A percentile compares a stretch with the other conserved stretches of the same genome.
These are phyloP conservation scores for Lasioglossum marginatum DNA, from an alignment of 2,888 invertebrate genomes.

Conservation along the genomic window DNA sequence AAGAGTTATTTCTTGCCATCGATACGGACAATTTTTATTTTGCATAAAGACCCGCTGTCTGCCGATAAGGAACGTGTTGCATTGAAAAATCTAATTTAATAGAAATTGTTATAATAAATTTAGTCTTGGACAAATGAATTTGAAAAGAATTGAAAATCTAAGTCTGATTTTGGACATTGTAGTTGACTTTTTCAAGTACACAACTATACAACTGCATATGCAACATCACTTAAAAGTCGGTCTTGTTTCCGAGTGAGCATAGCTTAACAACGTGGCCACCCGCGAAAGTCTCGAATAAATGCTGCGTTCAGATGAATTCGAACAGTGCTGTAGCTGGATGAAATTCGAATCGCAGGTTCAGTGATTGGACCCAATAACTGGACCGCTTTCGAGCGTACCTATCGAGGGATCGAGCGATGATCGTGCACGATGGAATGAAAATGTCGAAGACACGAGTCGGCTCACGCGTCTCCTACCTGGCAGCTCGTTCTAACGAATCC, in stretches of 20 bases:
- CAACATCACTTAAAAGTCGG: neutral
- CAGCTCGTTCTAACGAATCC: constrained; percentile 74
- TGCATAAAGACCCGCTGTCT: too few relatives aligned
- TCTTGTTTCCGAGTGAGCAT: neutral
- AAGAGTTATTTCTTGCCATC: neutral
- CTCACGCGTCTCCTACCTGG: constrained; percentile 64
- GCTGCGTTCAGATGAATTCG: neutral
- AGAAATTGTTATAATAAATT: too few relatives aligned
- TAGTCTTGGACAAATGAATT: too few relatives aligned
- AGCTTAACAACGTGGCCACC: neutral
- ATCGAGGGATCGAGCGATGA: constrained; percentile 49
- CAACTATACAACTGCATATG: too few relatives aligned
- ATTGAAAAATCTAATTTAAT: too few relatives aligned
- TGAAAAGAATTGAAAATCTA: too few relatives aligned
- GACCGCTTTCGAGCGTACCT: constrained; percentile 7
- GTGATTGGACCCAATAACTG: constrained; percentile 20
- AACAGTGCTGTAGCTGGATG: neutral
- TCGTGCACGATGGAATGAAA: constrained; percentile 60
- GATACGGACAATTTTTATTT: too few relatives aligned
- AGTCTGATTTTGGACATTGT: neutral
- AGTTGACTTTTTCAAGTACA: too few relatives aligned
- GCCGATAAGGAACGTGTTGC: neutral
- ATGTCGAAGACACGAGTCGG: constrained; percentile 61
- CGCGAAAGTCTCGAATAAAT: neutral
- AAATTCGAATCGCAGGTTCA: neutral